These are phyloP conservation scores for Drosophila pseudoobscura DNA, from an alignment of 1,140 invertebrate species.

Conservation along the genomic window DNA sequence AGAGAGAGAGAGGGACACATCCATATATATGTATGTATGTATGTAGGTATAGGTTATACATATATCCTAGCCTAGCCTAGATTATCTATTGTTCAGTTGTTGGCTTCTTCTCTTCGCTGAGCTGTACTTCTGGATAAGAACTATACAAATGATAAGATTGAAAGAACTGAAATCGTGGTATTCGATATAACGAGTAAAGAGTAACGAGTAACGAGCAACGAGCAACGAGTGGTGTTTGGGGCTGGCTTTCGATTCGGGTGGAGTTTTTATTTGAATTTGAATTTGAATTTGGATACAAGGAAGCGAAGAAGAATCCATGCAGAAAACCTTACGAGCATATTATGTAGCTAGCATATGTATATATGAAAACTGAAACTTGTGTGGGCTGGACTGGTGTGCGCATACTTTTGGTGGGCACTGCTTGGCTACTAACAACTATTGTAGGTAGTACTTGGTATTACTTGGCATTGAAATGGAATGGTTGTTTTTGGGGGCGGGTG, in stretches of 20 bases:
- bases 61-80: conserved; percentile 25
- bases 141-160: conserved; percentile 5
- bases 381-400: conserved; percentile 32
- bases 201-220: neutral
- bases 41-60: no score
- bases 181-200: neutral
- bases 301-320: conserved; percentile 53
- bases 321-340: conserved; percentile 38
- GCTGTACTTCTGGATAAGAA: neutral
- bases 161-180: conserved; percentile 24
- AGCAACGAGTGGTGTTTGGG: neutral
- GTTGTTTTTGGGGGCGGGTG: neutral
- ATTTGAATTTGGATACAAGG: conserved; percentile 19
- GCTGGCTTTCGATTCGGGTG: conserved; percentile 28
- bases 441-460: conserved; percentile 14
- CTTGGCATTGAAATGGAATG: conserved; percentile 30
- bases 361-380: conserved; percentile 28
- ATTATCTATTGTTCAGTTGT: neutral
- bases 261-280: neutral
- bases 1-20: conserved; percentile 6
- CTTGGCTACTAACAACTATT: conserved; percentile 1
- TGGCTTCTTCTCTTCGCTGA: neutral
- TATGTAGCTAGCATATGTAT: no score
- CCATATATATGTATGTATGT: neutral
- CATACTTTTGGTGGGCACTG: conserved; percentile 44